These are phyloP conservation scores for Tetropium fuscum DNA, from an alignment of 2,888 invertebrate genomes.

Conservation along the genomic window DNA sequence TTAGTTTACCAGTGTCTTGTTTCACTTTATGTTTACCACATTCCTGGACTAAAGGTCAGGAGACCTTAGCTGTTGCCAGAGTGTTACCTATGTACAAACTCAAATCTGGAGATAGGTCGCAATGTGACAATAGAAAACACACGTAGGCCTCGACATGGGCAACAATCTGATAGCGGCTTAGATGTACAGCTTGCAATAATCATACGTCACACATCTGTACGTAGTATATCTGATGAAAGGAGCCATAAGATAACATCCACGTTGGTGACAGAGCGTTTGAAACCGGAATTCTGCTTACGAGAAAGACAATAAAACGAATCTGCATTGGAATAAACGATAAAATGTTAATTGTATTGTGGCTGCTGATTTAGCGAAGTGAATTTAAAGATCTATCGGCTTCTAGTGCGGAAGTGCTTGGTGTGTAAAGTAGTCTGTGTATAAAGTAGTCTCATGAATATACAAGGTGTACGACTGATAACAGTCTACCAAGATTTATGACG, in stretches of 20 bases:
- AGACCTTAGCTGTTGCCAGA: constrained; percentile 14
- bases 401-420: too few species aligned
- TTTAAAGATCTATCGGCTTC: too few species aligned
- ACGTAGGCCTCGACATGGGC: constrained; percentile 14
- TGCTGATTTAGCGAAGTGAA: not conserved
- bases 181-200: constrained; percentile 20
- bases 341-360: constrained; percentile 1
- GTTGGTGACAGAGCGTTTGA: constrained; percentile 5
- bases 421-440: too few species aligned
- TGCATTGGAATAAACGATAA: constrained; percentile 4
- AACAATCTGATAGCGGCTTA: constrained; percentile 9
- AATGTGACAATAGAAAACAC: constrained; percentile 21
- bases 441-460: too few species aligned
- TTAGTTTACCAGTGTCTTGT: too few species aligned
- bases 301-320: constrained; percentile 7
- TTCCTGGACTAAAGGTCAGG: constrained; percentile 9
- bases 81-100: constrained; percentile 3
- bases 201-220: constrained; percentile 24
- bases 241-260: constrained; percentile 18
- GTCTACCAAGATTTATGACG: too few species aligned
- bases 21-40: too few species aligned
- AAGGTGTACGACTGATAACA: too few species aligned
- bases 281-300: constrained; percentile 15
- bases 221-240: constrained; percentile 22
- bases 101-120: constrained; percentile 12